Conservation (phyloP, 2,888 invertebrate species). For the Rosalia funebris region DNA sequence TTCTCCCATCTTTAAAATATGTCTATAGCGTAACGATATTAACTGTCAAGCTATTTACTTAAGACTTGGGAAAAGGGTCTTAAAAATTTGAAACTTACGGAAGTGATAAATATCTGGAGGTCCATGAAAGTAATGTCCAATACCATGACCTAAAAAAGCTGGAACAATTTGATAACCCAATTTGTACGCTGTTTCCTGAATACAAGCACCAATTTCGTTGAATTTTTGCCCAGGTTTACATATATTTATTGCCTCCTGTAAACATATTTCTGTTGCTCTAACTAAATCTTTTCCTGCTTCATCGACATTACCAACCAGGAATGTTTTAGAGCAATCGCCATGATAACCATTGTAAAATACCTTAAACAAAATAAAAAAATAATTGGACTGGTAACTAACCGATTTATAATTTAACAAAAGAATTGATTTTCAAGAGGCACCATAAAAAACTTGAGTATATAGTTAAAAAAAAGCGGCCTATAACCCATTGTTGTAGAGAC, state of each 20-base stretch:
- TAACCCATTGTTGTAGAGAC: too few relatives aligned
- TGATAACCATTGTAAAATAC: constrained; percentile 86
- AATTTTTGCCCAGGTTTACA: constrained; percentile 73
- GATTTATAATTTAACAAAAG: too few relatives aligned
- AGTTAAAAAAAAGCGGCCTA: too few relatives aligned
- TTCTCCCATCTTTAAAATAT: too few relatives aligned
- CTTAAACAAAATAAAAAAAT: constrained; percentile 65
- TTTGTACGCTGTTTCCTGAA: constrained; percentile 72
- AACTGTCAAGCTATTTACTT: too few relatives aligned
- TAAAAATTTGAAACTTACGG: constrained; percentile 68
- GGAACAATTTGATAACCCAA: constrained; percentile 77
- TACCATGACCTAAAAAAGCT: constrained; percentile 90
- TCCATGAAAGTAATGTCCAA: constrained; percentile 92
- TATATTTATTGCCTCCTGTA: constrained; percentile 71
- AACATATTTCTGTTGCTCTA: constrained; percentile 75
- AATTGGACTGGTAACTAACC: too few relatives aligned
- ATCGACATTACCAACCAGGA: constrained; percentile 85
- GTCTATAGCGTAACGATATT: too few relatives aligned
- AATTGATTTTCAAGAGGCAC: too few relatives aligned
- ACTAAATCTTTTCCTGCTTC: constrained; percentile 76
- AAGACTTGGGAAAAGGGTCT: too few relatives aligned
- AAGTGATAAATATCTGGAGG: constrained; percentile 90
- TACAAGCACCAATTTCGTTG: constrained; percentile 71
- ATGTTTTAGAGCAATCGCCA: constrained; percentile 92
- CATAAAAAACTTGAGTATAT: too few relatives aligned